Percentiles rank a stretch among this genome's conserved stretches.
phyloP scores from a whole-genome alignment of 2,797 vertebrate species.

The Odontamblyopus rebecca region DNA sequence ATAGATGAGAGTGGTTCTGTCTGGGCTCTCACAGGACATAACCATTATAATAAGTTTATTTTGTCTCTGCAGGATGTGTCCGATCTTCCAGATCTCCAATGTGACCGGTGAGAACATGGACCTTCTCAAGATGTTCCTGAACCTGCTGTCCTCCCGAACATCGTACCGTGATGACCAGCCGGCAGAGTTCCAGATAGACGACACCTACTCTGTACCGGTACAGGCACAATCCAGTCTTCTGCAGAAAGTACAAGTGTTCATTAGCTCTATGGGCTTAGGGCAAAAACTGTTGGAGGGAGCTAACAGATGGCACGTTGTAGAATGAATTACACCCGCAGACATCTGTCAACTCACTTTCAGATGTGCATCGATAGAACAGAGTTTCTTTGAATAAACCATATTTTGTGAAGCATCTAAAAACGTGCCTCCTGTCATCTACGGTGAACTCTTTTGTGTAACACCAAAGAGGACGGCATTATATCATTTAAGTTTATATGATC shows the following conservation, averaged over 20 bases:
- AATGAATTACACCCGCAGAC: too few relatives aligned
- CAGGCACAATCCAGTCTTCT: neutral
- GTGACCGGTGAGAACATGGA: constrained; percentile 96
- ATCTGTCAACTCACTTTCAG: too few relatives aligned
- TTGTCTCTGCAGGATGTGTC: constrained; percentile 84
- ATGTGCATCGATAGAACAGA: too few relatives aligned
- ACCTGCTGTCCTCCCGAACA: constrained; percentile 93
- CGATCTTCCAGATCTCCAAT: constrained; percentile 98
- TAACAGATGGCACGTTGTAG: too few relatives aligned
- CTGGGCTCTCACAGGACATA: neutral
- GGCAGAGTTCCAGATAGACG: constrained; percentile 97
- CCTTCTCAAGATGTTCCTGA: constrained; percentile 97
- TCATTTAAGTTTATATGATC: neutral
- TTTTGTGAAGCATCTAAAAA: too few relatives aligned
- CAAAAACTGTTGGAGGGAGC: too few relatives aligned
- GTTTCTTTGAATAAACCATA: too few relatives aligned
- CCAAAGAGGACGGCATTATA: too few relatives aligned
- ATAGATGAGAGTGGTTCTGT: neutral
- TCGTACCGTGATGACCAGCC: constrained; percentile 94
- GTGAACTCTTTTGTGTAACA: too few relatives aligned
- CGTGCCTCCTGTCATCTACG: too few relatives aligned
- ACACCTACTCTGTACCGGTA: constrained; percentile 97
- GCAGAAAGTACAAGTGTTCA: too few relatives aligned
- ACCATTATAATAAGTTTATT: neutral
- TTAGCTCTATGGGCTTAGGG: too few relatives aligned